Evolutionary conservation across 2,113 vertebrate species (phyloP).

Genomic region (Epinephelus cyanopodus): DNA sequence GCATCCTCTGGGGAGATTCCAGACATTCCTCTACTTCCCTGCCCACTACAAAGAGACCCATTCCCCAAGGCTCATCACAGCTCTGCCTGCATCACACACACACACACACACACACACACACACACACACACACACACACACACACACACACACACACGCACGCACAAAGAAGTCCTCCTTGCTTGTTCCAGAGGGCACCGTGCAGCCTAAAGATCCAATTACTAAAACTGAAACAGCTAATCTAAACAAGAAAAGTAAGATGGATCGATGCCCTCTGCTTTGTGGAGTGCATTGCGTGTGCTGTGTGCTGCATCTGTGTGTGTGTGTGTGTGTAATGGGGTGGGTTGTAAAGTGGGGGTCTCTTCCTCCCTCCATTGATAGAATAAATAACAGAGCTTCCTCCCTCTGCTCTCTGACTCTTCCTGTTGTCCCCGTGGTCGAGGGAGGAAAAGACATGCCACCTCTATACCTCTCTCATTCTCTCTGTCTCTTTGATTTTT

Average conservation of each 20-base stretch:
- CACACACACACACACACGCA: not conserved
- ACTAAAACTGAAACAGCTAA: constrained; percentile 37
- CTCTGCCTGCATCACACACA: constrained; percentile 40
- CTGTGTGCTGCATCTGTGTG: not conserved
- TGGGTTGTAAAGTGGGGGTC: constrained; percentile 46
- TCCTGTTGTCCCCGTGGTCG: constrained; percentile 63
- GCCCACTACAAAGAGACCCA: constrained; percentile 73
- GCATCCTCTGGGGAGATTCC: constrained; percentile 77
- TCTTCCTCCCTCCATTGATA: constrained; percentile 65
- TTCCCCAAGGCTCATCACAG: constrained; percentile 59
- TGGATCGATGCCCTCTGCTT: constrained; percentile 33
- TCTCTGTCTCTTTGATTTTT: constrained; percentile 1
- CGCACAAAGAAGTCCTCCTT: constrained; percentile 34
- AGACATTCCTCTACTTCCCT: constrained; percentile 80
- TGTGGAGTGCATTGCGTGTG: not conserved
- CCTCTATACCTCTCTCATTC: constrained; percentile 30
- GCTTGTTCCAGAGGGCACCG: constrained; percentile 25
- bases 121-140: constrained; percentile 15
- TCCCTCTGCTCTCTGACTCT: constrained; percentile 54
- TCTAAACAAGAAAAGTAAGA: constrained; percentile 58
- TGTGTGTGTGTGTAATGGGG: constrained; percentile 33
- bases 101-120: constrained; percentile 4
- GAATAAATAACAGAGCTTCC: constrained; percentile 74
- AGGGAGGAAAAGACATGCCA: constrained; percentile 28
- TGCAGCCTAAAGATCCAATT: constrained; percentile 50